phyloP scores from a whole-genome alignment of 2,113 vertebrate species.

The Rostratula benghalensis region DNA sequence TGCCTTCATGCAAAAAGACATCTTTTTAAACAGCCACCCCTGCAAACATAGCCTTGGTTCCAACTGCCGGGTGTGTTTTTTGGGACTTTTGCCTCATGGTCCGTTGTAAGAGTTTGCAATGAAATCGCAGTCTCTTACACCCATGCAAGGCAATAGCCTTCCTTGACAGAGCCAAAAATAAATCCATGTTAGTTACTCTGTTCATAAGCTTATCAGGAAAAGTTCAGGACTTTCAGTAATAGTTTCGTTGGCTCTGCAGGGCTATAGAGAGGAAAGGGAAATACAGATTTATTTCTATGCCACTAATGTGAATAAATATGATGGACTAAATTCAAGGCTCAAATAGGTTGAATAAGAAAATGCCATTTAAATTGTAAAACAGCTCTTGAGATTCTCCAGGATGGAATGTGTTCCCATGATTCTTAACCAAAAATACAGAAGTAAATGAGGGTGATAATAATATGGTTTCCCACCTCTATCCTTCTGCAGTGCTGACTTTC shows the following conservation, averaged over 20 bases:
- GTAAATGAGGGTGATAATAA: background rate
- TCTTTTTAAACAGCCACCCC: background rate
- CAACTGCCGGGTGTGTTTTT: background rate
- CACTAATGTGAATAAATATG: background rate
- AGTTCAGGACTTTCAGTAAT: background rate
- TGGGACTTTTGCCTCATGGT: background rate
- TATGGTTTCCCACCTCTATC: background rate
- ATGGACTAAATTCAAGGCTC: background rate
- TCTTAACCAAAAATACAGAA: constrained; percentile 1
- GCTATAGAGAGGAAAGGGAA: background rate
- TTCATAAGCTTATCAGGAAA: background rate
- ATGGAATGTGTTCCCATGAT: background rate
- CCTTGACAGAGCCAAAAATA: background rate
- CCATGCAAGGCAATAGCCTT: background rate
- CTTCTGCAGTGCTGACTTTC: background rate
- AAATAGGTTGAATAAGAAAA: background rate
- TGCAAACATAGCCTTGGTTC: background rate
- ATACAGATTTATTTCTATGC: background rate
- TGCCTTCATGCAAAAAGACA: background rate
- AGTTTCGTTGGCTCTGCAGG: background rate
- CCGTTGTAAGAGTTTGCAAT: background rate
- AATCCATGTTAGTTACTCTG: background rate
- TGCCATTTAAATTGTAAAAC: background rate
- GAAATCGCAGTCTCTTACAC: background rate
- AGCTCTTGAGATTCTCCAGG: background rate